A percentile compares a stretch with the other conserved stretches of the same genome.
These are phyloP conservation scores for Thinocorus orbignyianus DNA, from an alignment of 2,113 vertebrate species.

Conservation along the genomic window DNA sequence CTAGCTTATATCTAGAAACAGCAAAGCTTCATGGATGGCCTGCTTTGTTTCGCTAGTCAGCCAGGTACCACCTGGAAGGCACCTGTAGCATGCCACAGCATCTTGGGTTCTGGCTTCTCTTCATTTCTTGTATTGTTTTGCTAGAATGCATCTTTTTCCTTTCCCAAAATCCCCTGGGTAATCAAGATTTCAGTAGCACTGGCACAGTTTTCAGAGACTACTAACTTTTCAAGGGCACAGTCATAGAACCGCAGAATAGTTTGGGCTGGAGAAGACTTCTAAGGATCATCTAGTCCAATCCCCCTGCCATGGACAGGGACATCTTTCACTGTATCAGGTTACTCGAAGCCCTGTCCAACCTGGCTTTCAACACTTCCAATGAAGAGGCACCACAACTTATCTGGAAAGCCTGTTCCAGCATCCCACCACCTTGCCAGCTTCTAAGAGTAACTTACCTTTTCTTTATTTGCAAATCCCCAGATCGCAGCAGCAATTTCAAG, in stretches of 20 bases:
- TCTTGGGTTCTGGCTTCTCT: not conserved
- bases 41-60: not conserved
- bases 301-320: not conserved
- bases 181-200: not conserved
- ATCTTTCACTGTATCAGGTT: not conserved
- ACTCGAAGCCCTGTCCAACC: not conserved
- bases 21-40: not conserved
- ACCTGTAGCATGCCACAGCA: not conserved
- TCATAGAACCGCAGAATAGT: not conserved
- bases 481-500: constrained; percentile 92
- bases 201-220: not conserved
- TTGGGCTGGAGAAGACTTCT: not conserved
- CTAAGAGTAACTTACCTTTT: constrained; percentile 76
- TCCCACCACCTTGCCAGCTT: not conserved
- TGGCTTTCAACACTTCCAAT: not conserved
- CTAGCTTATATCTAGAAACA: not conserved
- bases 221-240: not conserved
- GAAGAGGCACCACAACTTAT: not conserved
- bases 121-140: not conserved
- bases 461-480: constrained; percentile 94
- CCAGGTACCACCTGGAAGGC: not conserved
- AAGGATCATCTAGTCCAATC: not conserved
- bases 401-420: not conserved
- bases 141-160: not conserved
- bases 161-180: not conserved